Base-by-base conservation (phyloP, 2,113 vertebrate species). In the Daphoenositta chrysoptera region DNA sequence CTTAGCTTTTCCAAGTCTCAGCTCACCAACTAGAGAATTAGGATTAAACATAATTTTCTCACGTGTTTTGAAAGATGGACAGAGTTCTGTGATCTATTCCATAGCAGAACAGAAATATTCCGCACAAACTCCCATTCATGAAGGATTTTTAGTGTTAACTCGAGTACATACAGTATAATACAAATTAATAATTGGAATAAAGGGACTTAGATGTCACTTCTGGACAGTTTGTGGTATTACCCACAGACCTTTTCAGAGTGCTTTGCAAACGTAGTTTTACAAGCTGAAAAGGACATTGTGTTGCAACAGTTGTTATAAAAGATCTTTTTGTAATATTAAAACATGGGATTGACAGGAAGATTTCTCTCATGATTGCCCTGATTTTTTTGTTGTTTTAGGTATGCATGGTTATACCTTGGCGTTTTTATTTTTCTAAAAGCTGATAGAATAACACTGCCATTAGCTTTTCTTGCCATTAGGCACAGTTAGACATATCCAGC, bases 251-350 rank as follows among this genome's bases (percentile, higher is more conserved):
- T 92, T 87, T 54, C 53, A 79, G n/a, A 85, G 51, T 19, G 35
- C 48, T 91, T 87, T 93, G 78, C 48, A 80, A 89, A 86, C 39
- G 69, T 33, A 84, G 69, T 70, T 94, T 92, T 94, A 91, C 44
- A 91, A 75, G 56, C 82, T 83, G 70, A 60, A 90, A 90, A 93
- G 72, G 84, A 87, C 69, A 75, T 22, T 79, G n/a, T 81, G 93
- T 83, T 95, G 69, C 56, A 53, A 77, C 56, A 83, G 30, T 33
- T 42, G 7, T 68, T 77, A 28, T 56, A 70, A 92, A 90, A 93
- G 60, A 64, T 58, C 33, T 83, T 77, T 76, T 35, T 17, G 6
- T 83, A 48, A 27, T 51, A 64, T 18, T 87, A 56, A 87, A 83
- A 28, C 15, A 23, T 7, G n/a, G 33, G 8, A 58, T 66, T 37